Conservation (phyloP, 2,113 vertebrate genomes). For the Neotragus moschatus region DNA sequence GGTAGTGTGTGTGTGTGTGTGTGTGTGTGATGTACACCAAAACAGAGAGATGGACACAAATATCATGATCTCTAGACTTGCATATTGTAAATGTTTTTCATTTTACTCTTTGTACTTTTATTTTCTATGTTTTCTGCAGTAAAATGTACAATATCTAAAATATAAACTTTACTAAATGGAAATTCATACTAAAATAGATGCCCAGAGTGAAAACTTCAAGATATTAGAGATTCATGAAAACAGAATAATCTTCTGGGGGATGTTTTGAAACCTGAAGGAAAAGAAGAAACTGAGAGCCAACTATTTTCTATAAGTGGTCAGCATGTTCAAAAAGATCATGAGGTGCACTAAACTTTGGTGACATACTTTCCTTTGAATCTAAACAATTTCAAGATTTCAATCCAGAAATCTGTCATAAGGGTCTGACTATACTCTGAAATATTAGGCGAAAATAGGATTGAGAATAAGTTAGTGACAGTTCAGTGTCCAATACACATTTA, state of each 20-base stretch:
- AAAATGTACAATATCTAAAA: not conserved
- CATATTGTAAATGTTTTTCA: not conserved
- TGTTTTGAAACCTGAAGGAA: not conserved
- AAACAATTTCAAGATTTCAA: not conserved
- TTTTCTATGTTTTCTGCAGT: not conserved
- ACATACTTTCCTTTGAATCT: not conserved
- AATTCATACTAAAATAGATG: not conserved
- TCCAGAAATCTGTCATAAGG: not conserved
- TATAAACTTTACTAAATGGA: not conserved
- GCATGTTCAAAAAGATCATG: not conserved
- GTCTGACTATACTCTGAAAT: not conserved
- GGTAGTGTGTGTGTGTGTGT: not conserved
- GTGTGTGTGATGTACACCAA: not conserved
- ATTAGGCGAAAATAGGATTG: slow-evolving; percentile 12
- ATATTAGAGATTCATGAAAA: not conserved
- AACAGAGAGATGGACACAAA: not conserved
- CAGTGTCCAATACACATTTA: not conserved
- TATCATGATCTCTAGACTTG: not conserved
- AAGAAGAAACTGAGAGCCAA: not conserved
- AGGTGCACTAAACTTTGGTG: not conserved
- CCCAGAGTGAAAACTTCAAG: not conserved
- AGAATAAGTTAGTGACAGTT: slow-evolving; percentile 51
- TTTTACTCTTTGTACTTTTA: not conserved
- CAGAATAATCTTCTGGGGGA: not conserved
- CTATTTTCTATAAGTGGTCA: not conserved